A percentile compares a stretch with the other conserved stretches of the same genome.
Evolutionary conservation across 2,888 invertebrate genomes (phyloP).

Genomic region (Phyto melanocephala): DNA sequence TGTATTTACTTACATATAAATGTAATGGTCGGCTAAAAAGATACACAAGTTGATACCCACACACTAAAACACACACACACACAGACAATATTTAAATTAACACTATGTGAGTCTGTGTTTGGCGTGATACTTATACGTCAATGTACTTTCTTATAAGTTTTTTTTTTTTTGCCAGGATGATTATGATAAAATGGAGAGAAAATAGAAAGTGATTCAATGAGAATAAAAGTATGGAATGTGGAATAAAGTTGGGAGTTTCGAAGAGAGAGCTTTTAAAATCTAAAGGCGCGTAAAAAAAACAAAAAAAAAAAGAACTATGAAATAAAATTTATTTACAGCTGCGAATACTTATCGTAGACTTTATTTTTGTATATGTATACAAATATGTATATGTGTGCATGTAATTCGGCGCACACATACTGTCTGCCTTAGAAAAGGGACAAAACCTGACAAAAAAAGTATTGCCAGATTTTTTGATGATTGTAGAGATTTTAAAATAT

Average conservation of each 20-base stretch:
- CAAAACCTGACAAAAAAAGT: neutral
- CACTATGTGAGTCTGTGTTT: conserved; percentile 1
- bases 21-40: conserved; percentile 29
- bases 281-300: conserved; percentile 53
- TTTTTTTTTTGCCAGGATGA: neutral
- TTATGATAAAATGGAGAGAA: neutral
- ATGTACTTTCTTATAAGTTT: conserved; percentile 20
- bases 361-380: neutral
- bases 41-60: neutral
- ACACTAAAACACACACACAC: neutral
- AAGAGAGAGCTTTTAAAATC: conserved; percentile 54
- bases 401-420: neutral
- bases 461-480: neutral
- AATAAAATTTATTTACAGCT: conserved; percentile 56
- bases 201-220: neutral
- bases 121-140: conserved; percentile 29
- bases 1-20: neutral
- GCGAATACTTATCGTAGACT: conserved; percentile 40
- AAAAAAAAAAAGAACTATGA: conserved; percentile 35
- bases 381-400: neutral
- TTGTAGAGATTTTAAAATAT: too few relatives aligned
- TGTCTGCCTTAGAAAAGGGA: neutral
- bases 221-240: neutral
- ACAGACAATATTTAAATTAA: neutral
- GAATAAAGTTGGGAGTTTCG: neutral